phyloP scores from a whole-genome alignment of 2,113 vertebrate genomes.

The Globicephala melas region DNA sequence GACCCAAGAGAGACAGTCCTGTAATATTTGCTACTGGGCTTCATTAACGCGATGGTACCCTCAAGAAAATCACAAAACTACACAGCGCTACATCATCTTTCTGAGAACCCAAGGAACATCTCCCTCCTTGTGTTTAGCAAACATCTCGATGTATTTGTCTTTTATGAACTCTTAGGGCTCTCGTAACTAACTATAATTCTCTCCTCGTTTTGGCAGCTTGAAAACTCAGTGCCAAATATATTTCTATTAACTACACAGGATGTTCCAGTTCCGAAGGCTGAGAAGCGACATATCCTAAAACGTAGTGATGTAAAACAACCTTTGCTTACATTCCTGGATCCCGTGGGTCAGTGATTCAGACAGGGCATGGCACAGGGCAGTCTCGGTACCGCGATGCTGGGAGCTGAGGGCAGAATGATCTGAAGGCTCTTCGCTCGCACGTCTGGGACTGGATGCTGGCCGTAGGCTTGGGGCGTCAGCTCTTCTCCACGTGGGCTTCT shows the following conservation, averaged over 20 bases:
- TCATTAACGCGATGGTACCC: rapidly evolving
- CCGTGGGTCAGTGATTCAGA: background rate
- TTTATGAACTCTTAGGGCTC: background rate
- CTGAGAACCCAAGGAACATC: background rate
- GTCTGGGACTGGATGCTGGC: background rate
- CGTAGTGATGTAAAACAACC: background rate
- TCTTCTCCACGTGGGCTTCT: rapidly evolving
- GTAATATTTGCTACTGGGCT: rapidly evolving
- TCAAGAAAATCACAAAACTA: background rate
- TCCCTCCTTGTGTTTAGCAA: background rate
- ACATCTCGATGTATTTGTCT: background rate
- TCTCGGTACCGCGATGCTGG: rapidly evolving
- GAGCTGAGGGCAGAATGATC: rapidly evolving
- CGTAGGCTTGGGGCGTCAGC: background rate
- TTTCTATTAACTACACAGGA: conserved; percentile 10
- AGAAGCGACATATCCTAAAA: background rate
- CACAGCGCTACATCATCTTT: background rate
- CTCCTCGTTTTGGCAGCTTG: conserved; percentile 6
- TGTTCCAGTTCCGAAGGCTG: background rate
- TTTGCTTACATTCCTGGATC: background rate
- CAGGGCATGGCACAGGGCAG: rapidly evolving
- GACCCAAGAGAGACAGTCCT: background rate
- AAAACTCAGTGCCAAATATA: background rate
- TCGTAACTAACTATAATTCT: background rate
- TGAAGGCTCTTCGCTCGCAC: rapidly evolving